Evolutionary conservation across 2,888 invertebrate genomes (phyloP), one percentile per base, ranked within the genome.

Genomic region (Baronia brevicornis): DNA sequence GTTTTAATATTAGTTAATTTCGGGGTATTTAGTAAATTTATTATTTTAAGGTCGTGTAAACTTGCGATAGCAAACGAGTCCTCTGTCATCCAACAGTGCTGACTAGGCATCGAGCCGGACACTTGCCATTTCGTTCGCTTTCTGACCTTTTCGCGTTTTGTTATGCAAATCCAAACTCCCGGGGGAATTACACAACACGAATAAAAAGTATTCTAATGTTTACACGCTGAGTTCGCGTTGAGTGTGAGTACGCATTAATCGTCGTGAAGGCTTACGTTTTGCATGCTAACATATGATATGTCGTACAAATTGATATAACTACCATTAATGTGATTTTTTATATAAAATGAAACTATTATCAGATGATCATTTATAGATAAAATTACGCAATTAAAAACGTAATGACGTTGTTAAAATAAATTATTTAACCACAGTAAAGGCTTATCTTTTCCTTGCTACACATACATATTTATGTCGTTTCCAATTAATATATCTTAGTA

Each of bases 71-170:
- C 39, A 37, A 74, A 64, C 60, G 54, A 36, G 45, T 48, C 31
- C 48, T 11, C 26, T 32, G 44, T 54, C 59, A 60, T 41, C 57
- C 48, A 57, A 60, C 56, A 63, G 42, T 66, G 82, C 80, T 80
- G 80, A 84, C 65, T 71, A 59, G 60, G 61, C 79, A 71, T 70
- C 72, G 70, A 61, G 67, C 69, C 67, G 75, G 77, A 77, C 80
- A 75, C 78, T 82, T 80, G 77, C 78, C 75, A 74, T 78, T 77
- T 66, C 60, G 65, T 80, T 78, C 82, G 74, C 78, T 82, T 82
- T 65, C 82, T 82, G 82, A 84, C 84, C 84, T 82, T 75, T 79
- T 75, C 78, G 74, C 71, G 77, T 71, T 79, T 69, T 75, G 80
- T 77, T 84, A 84, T 84, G 84, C 79, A 82, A 84, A 84, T 82